Base-by-base conservation (phyloP, 2,797 vertebrate species). In the Taeniopygia guttata region DNA sequence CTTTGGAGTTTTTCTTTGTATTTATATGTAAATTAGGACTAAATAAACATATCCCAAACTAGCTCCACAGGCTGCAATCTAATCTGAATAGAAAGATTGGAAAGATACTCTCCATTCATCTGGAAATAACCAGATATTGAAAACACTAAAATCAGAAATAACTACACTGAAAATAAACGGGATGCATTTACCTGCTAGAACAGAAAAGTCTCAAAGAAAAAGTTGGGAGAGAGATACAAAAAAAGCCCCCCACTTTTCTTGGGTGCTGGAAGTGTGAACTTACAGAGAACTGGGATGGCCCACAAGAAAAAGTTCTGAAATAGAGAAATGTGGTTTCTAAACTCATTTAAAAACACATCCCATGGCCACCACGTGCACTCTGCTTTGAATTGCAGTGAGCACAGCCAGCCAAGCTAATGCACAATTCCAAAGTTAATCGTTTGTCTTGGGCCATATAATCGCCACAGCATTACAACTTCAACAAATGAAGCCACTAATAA, bases 71-170 rank as follows among this genome's bases (percentile, higher is more conserved):
- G 54, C 90, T 90, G 76, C 84, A 86, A 82, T 89, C 79, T 70
- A 42, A 95, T 90, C 92, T 78, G 62, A 91, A 81, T 23, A 38
- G 23, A 29, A 7, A 80, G 81, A 91, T 38, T 70, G 82, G 79
- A 89, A 94, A 94, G 89, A 81, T 69, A 68, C 54, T 34, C 91
- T 91, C 84, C 92, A 64, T 89, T 93, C 94, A 89, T 66, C 90
- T 95, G 93, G 90, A 97, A 96, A 95, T 67, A 64, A 83, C 27
- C 45, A 43, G 59, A 62, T 79, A 93, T 18, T 92, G 84, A 58
- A 95, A 89, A 64, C 45, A 55, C 72, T 93, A 58, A 93, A 82
- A 45, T 56, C 78, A 86, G 86, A 92, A 87, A 87, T 85, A 95
- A 87, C 78, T 67, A 81, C 51, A 63, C 40, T 32, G 49, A 92